Base-by-base conservation (phyloP, 2,113 vertebrate genomes). In the Podarcis cretensis region DNA sequence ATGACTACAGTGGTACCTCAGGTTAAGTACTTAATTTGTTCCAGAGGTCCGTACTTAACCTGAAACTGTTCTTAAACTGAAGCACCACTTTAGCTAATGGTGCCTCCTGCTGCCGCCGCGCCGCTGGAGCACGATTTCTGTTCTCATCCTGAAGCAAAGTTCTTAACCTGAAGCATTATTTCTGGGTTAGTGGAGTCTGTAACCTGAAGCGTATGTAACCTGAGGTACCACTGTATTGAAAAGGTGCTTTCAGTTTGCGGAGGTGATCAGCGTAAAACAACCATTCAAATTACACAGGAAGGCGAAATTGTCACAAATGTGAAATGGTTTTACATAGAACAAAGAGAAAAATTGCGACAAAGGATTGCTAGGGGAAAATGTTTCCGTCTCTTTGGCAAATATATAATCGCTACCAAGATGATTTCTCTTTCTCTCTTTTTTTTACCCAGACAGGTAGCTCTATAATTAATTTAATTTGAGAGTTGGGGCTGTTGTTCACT, bases 401-500 rank as follows among this genome's bases (percentile, higher is more conserved):
- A 35, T 81, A 74, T 89, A 90, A 80, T 86, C 87, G 78, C 65
- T 71, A 86, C 76, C 16, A 59, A 92, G 92, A 93, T 86, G 25
- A 82, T 30, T n/a, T 6, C 76, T 27, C 7, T 27, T 3, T 4
- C 21, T 43, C 48, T 48, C 37, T 30, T 6, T 0, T 90, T 89
- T 71, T 87, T 92, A 92, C 85, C 94, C 83, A 83, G 54, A 84
- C 92, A 95, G 93, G 94, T 94, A 95, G 86, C 88, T 37, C 20
- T 83, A 86, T 87, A 91, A 91, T 94, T 93, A 93, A 86, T 94
- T 91, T 93, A 94, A 94, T 94, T 90, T 92, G 87, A 86, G 0
- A 14, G 85, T 0, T 0, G 84, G 63, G 87, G 89, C 77, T 92
- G 89, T 92, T 93, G 89, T 94, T 95, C 89, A 93, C 89, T 91